These are phyloP conservation scores for Neria commutata DNA, from an alignment of 2,888 invertebrate species.

Conservation along the genomic window DNA sequence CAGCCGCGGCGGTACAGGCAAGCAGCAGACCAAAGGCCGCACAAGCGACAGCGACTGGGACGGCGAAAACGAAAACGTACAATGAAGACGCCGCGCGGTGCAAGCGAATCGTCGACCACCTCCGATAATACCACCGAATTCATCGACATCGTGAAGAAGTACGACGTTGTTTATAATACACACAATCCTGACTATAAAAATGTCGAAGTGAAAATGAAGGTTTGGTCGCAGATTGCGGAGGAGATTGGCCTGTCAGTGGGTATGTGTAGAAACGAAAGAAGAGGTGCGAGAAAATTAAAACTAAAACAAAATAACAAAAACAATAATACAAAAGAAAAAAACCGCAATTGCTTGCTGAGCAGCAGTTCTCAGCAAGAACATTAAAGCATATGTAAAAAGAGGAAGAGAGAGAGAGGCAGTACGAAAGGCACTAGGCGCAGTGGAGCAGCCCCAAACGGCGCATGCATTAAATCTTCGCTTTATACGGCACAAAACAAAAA, in stretches of 20 bases:
- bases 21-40: conserved; percentile 26
- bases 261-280: conserved; percentile 39
- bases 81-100: conserved; percentile 51
- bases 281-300: conserved; percentile 20
- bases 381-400: no score
- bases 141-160: conserved; percentile 59
- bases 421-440: no score
- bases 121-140: conserved; percentile 60
- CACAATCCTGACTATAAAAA: conserved; percentile 61
- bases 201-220: conserved; percentile 57
- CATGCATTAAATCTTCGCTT: no score
- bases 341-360: no score
- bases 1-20: conserved; percentile 12
- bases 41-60: no score
- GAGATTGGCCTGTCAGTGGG: conserved; percentile 60
- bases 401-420: no score
- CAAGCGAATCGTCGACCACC: conserved; percentile 55
- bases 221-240: conserved; percentile 58
- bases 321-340: conserved; percentile 16
- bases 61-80: no score
- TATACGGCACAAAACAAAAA: no score
- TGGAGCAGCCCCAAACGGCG: no score
- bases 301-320: conserved; percentile 14
- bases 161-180: conserved; percentile 60
- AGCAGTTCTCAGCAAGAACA: no score